Percentiles rank a stretch among this genome's conserved stretches.
Evolutionary conservation across 2,888 invertebrate species (phyloP).

Genomic region (Pheosia gnoma): DNA sequence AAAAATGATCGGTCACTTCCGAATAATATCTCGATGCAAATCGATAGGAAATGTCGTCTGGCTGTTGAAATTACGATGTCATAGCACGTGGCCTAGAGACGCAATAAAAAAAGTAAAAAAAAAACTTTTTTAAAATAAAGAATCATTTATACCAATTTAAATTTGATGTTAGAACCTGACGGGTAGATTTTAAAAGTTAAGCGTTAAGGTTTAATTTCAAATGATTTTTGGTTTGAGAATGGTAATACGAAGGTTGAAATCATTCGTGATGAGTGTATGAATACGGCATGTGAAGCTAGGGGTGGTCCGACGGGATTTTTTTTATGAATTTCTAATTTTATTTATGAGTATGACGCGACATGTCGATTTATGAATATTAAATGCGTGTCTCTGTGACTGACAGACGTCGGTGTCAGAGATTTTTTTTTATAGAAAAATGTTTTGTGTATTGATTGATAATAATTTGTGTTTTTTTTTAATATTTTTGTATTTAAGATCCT

Average conservation of each 20-base stretch:
- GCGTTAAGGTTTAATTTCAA: conserved; percentile 24
- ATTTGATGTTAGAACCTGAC: conserved; percentile 12
- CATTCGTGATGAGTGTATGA: conserved; percentile 57
- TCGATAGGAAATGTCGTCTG: conserved; percentile 44
- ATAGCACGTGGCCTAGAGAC: conserved; percentile 41
- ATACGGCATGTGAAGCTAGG: conserved; percentile 49
- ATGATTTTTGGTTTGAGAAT: conserved; percentile 14
- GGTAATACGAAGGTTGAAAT: conserved; percentile 22
- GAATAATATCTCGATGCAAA: conserved; percentile 60
- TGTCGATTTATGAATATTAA: conserved; percentile 74
- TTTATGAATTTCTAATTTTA: conserved; percentile 69
- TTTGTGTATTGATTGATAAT: conserved; percentile 25
- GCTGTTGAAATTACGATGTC: conserved; percentile 48
- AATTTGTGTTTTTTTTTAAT: conserved; percentile 11
- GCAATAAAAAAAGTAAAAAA: conserved; percentile 34
- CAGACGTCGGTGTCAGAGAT: conserved; percentile 38
- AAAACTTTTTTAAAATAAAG: no score
- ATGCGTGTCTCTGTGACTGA: conserved; percentile 43
- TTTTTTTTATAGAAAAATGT: conserved; percentile 30
- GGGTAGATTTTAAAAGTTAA: conserved; percentile 10
- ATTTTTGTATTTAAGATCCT: neutral
- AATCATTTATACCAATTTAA: conserved; percentile 23
- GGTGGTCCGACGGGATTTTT: conserved; percentile 64
- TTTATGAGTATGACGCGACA: conserved; percentile 68
- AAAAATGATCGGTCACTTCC: conserved; percentile 46